Base-by-base conservation (phyloP, 2,113 vertebrate genomes). In the Passer montanus region DNA sequence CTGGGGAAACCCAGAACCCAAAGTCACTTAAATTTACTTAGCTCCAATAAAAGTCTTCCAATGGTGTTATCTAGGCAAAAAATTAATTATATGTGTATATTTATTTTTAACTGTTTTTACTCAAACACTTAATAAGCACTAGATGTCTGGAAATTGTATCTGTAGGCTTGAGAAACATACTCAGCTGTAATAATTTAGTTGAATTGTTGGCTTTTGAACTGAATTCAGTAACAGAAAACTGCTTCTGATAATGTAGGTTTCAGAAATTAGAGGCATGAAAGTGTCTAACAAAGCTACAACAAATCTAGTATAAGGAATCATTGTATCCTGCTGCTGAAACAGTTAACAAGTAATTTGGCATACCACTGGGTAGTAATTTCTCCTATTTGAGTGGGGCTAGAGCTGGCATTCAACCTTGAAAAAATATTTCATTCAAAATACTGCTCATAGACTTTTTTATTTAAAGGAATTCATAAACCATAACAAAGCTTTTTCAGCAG, bases 281-380 rank as follows among this genome's bases (percentile, higher is more conserved):
- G 27, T 4, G 1, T 69, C 85, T 93, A 64, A 78, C 37, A 90
- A 89, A 79, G 33, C 69, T 92, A 56, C 1, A 0, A 62, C 35
- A 87, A 94, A 30, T 49, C 73, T 76, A 8, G 41, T 75, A 87
- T 59, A 96, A 95, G 88, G 91, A 96, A 93, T 89, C 59, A 77
- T 69, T 0, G 0, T 68, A 85, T 68, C 47, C 52, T 59, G 60
- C 93, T 94, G 70, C 83, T 88, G 95, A 93, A 97, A 95, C 79
- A 89, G 83, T 97, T 97, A 96, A 89, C 67, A 87, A 92, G 80
- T 91, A 97, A 96, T 97, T 95, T 95, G 80, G 74, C 74, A 89
- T 70, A 67, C 84, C 60, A 73, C 80, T 92, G 93, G 67, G 94
- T 93, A 92, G 90, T 86, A 96, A 96, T 97, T 96, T 93, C 67